A percentile compares a stretch with the other conserved stretches of the same genome.
Evolutionary conservation across 2,113 vertebrate genomes (phyloP).

Genomic region (Python bivittatus): DNA sequence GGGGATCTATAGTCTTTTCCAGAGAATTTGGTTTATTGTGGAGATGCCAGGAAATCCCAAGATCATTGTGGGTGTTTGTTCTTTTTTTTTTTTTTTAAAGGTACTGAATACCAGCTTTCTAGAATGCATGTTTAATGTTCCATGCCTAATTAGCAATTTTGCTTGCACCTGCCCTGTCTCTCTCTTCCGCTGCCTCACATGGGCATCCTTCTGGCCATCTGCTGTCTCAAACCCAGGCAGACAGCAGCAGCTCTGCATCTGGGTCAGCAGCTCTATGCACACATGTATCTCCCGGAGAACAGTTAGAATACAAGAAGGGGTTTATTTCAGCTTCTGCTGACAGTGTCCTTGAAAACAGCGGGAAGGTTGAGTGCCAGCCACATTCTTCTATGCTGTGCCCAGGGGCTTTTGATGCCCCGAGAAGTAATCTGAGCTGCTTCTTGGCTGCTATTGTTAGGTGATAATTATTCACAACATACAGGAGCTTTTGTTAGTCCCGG

Average conservation of each 20-base stretch:
- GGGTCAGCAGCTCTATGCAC: neutral
- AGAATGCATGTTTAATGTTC: conserved; percentile 63
- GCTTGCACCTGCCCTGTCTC: conserved; percentile 67
- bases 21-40: conserved; percentile 46
- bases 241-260: conserved; percentile 30
- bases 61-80: conserved; percentile 5
- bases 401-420: conserved; percentile 7
- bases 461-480: neutral
- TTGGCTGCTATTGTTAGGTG: conserved; percentile 5
- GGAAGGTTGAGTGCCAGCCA: neutral
- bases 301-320: conserved; percentile 17
- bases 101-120: conserved; percentile 34
- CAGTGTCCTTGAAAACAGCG: conserved; percentile 49
- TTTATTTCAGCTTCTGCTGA: conserved; percentile 24
- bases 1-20: neutral
- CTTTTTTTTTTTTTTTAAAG: neutral
- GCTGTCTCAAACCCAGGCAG: conserved; percentile 51
- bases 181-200: conserved; percentile 6
- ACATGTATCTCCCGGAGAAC: neutral
- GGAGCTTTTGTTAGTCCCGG: conserved; percentile 17
- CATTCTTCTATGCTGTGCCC: conserved; percentile 1
- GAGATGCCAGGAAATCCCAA: neutral
- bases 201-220: conserved; percentile 59
- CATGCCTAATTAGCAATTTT: conserved; percentile 56
- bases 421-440: neutral